These are phyloP conservation scores for Mechanitis messenoides DNA, from an alignment of 2,888 invertebrate genomes.

Conservation along the genomic window DNA sequence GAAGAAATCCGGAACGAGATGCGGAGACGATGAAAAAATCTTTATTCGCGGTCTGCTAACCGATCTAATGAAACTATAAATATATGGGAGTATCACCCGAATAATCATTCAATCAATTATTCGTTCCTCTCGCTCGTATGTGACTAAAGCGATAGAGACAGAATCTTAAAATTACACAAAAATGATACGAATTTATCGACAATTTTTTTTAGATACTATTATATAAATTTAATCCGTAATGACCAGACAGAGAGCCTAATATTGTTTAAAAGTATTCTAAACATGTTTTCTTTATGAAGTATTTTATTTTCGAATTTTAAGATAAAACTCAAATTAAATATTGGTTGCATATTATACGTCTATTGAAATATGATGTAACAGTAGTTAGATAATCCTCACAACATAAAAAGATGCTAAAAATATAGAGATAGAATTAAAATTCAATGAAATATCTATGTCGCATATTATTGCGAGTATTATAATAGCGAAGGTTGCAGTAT, in stretches of 20 bases:
- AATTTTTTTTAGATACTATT: background rate
- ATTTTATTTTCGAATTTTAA: no score
- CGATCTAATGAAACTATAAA: conserved; percentile 36
- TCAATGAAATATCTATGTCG: background rate
- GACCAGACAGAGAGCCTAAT: conserved; percentile 20
- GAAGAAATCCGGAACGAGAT: conserved; percentile 25
- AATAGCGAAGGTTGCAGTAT: background rate
- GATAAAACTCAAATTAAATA: no score
- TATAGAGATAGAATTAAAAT: background rate
- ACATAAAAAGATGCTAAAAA: no score
- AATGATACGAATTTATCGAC: background rate
- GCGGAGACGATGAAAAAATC: conserved; percentile 26
- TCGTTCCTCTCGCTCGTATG: conserved; percentile 23
- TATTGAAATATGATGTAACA: no score
- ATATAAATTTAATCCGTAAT: background rate
- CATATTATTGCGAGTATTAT: background rate
- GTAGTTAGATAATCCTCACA: no score
- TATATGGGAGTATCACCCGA: conserved; percentile 34
- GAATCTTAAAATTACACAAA: background rate
- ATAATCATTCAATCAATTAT: conserved; percentile 32
- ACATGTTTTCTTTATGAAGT: no score
- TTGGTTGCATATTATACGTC: no score
- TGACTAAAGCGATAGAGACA: conserved; percentile 25
- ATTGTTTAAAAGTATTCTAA: conserved; percentile 1
- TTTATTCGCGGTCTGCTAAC: conserved; percentile 33